Conservation (phyloP, 2,888 invertebrate genomes). For the Pterostichus niger region DNA sequence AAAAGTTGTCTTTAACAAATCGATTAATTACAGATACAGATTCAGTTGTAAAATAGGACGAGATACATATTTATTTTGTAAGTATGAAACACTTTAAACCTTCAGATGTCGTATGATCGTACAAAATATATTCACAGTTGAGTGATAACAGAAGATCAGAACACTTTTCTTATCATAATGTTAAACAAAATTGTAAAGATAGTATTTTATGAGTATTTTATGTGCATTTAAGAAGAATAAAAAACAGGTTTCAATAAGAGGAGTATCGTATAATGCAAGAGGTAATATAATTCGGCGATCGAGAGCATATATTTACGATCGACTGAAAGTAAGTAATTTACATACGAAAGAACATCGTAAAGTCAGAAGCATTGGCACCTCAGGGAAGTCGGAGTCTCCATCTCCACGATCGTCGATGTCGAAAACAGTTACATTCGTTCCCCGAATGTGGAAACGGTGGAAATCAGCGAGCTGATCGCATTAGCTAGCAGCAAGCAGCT, state of each 20-base stretch:
- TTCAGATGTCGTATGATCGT: too few relatives aligned
- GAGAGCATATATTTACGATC: constrained; percentile 39
- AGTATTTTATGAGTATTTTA: constrained; percentile 28
- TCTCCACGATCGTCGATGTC: neutral
- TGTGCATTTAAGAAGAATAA: constrained; percentile 33
- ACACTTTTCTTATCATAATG: too few relatives aligned
- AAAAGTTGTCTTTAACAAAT: too few relatives aligned
- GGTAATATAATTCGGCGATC: constrained; percentile 35
- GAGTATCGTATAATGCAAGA: constrained; percentile 15
- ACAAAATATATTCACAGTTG: too few relatives aligned
- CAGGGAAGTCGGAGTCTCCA: neutral
- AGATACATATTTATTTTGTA: too few relatives aligned
- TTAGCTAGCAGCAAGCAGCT: constrained; percentile 45
- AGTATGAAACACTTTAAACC: too few relatives aligned
- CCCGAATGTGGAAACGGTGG: neutral
- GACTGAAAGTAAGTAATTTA: constrained; percentile 29
- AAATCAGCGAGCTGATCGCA: constrained; percentile 55
- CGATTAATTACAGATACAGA: too few relatives aligned
- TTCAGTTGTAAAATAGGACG: too few relatives aligned
- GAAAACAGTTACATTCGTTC: constrained; percentile 38
- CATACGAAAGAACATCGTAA: constrained; percentile 55
- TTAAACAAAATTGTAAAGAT: constrained; percentile 17
- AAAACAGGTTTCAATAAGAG: constrained; percentile 34
- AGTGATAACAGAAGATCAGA: too few relatives aligned
- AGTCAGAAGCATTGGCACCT: constrained; percentile 27